phyloP scores from a whole-genome alignment of 2,113 vertebrate genomes.

The Phoenicopterus ruber region DNA sequence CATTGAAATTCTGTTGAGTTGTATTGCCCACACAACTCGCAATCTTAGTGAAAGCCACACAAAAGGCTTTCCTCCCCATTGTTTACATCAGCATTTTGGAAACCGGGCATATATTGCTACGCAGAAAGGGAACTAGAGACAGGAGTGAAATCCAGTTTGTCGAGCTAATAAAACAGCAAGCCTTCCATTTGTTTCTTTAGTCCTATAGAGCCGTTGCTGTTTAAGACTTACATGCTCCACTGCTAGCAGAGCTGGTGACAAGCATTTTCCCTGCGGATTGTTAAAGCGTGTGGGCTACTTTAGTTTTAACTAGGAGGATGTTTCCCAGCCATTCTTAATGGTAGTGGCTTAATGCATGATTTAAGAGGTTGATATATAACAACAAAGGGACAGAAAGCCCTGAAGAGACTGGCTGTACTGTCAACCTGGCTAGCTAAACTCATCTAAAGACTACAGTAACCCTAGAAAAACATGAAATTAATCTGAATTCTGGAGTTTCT shows the following conservation, averaged over 20 bases:
- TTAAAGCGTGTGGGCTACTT: background rate
- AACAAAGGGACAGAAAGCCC: background rate
- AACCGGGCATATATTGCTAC: background rate
- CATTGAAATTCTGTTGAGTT: background rate
- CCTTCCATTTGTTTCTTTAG: conserved; percentile 14
- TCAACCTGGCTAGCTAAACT: background rate
- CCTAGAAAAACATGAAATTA: background rate
- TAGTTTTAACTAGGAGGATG: background rate
- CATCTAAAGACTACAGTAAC: background rate
- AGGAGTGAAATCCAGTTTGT: background rate
- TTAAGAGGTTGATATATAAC: background rate
- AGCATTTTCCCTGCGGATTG: background rate
- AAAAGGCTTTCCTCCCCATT: conserved; percentile 21
- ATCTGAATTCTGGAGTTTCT: background rate
- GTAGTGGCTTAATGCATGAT: background rate
- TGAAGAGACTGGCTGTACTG: background rate
- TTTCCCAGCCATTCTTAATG: background rate
- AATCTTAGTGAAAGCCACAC: conserved; percentile 1
- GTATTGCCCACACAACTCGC: conserved; percentile 22
- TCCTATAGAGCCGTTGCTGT: background rate
- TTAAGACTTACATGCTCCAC: background rate
- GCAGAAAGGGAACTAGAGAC: background rate
- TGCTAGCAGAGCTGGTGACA: background rate
- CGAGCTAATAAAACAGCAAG: conserved; percentile 39
- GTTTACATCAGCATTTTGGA: conserved; percentile 15